Evolutionary conservation across 1,140 invertebrate species (phyloP), one percentile per base, ranked within the genome.

Genomic region (Pseudomyrmex pallidus): DNA sequence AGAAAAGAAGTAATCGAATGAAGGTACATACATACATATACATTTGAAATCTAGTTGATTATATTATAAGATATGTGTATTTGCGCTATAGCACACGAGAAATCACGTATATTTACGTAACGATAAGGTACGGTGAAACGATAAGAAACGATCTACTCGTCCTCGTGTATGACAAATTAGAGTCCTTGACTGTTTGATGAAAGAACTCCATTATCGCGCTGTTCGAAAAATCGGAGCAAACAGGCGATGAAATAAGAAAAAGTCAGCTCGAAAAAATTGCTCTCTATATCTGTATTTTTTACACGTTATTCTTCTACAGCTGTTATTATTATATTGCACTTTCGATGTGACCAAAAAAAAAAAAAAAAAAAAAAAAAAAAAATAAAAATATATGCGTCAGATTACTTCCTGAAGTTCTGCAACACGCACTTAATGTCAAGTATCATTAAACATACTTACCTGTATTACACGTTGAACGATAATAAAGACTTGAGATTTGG

Each of bases 201-300:
- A 87, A 35, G 82, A 61, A 52, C 82, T 44, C 0, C 70, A 70
- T 87, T 87, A 87, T 84, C 86, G 15, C 12, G 13, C 22, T 20
- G 62, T 22, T 25, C 50, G 10, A 61, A 70, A 87, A 84, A 84
- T 87, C 74, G 74, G 15, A 15, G 35, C 62, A 35, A 35, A 35
- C 5, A 35, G 35, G 48, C 15, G 46, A 56, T 82, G 86, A 87
- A 76, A 87, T 87, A 87, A 74, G 62, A 54, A 52, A 83, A 48
- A 52, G 25, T 52, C 5, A 56, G 44, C 12, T n/a, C 35, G 17
- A 57, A 48, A 35, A 57, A 68, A 48, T 68, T 7, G 25, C 20
- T 4, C 20, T 4, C 12, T 2, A 10, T 68, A 35, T 13, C 12
- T 17, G 9, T 48, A 10, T 48, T 17, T 63, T 68, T 13, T 56